These are phyloP conservation scores for Apis laboriosa DNA, from an alignment of 1,140 invertebrate species.

Conservation along the genomic window DNA sequence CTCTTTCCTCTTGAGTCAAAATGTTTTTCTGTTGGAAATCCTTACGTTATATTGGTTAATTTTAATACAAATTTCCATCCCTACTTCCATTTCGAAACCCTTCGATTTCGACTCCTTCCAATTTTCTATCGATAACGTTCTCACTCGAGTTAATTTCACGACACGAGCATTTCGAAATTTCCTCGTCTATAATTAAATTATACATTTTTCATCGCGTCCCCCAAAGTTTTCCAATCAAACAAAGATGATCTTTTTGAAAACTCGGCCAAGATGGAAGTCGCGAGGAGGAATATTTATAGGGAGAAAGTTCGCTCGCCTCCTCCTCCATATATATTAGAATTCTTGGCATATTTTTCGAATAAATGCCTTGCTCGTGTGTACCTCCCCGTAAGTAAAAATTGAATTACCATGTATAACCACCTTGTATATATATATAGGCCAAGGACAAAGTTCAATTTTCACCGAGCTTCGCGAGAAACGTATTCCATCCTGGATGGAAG, in stretches of 20 bases:
- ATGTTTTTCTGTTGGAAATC: too few relatives aligned
- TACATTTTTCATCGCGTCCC: not conserved
- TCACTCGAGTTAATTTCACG: not conserved
- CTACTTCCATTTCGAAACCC: too few relatives aligned
- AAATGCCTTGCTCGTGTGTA: too few relatives aligned
- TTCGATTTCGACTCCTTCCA: too few relatives aligned
- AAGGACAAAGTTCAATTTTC: conserved; percentile 32
- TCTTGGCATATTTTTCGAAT: not conserved
- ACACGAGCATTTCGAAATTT: not conserved
- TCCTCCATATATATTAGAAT: not conserved
- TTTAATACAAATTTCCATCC: too few relatives aligned
- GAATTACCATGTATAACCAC: conserved; percentile 15
- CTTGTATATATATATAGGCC: too few relatives aligned
- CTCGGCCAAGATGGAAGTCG: not conserved
- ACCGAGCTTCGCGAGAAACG: not conserved
- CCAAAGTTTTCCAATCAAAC: conserved; percentile 5
- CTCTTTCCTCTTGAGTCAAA: too few relatives aligned
- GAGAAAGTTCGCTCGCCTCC: not conserved
- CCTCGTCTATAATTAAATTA: not conserved
- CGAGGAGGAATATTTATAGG: not conserved
- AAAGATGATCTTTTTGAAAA: not conserved
- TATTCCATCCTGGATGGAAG: conserved; percentile 18
- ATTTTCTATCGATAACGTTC: too few relatives aligned
- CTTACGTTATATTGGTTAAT: too few relatives aligned
- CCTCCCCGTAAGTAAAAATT: not conserved